Evolutionary conservation across 1,140 invertebrate genomes (phyloP), one percentile per base, ranked within the genome.

Genomic region (fruit fly (Drosophila melanogaster)): DNA sequence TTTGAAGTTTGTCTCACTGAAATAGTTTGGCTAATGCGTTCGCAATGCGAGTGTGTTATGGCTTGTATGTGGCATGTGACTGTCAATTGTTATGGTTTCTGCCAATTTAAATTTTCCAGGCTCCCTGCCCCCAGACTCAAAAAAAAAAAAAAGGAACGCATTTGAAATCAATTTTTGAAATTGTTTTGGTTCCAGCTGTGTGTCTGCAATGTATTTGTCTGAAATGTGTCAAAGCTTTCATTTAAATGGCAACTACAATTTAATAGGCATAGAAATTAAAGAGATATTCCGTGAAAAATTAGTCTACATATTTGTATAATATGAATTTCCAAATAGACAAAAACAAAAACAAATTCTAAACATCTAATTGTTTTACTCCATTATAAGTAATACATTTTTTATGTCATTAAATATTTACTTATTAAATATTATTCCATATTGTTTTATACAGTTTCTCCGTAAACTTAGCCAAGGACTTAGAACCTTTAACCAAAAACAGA

Each of bases 51-150:
- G 41, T 74, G 71, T 74, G 56, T 70, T 70, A 69, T 70, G 66
- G 66, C 66, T 74, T 84, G 72, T 84, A 64, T 84, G 70, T 80
- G 81, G 81, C 81, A 84, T 80, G 72, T 85, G 81, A 85, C 81
- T 85, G 81, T 81, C 77, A 84, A 85, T 84, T 84, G 77, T 74
- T 79, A 64, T 76, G 60, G 77, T 70, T 80, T 59, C 67, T 80
- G 57, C 38, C 60, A 66, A 69, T 77, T 77, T 50, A 77, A 85
- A 85, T 79, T 80, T 73, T 53, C 55, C 67, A 56, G n/a, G 8
- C 8, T 19, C n/a, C 12, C 44, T 43, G 14, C 12, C 15, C 26
- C 37, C 37, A 22, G 19, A 22, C 19, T 19, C 12, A 38, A 35
- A 7, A 2, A 46, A 35, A 7, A 2, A 46, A 47, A 26, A 43